Evolutionary conservation across 2,888 invertebrate genomes (phyloP), one percentile per base, ranked within the genome.

Genomic region (Gerris lacustris): DNA sequence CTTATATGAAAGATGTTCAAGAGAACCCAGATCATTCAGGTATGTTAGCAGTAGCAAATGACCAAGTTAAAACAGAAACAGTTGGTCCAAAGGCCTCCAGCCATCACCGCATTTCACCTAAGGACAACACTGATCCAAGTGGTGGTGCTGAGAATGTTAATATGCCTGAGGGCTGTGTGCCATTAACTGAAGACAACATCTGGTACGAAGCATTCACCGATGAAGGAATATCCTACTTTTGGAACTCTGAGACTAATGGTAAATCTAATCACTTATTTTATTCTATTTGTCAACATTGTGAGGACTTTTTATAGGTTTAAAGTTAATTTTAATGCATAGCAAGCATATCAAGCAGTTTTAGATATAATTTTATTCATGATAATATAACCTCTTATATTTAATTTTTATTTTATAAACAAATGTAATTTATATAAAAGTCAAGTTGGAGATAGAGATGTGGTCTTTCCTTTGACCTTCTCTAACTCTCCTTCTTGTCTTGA

Each of bases 211-310:
- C 88, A 0, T 86, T 86, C 75, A 86, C 87, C 73, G 87, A 88
- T 69, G 44, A 67, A 66, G 93, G 92, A 0, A 84, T 87, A 76
- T 85, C 87, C 0, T 95, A 95, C 79, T 96, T 89, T 78, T 94
- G 93, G 92, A 91, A 95, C 80, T 87, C 86, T 2, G 84, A 88
- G 75, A 92, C 92, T 55, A 90, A 90, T 82, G 91, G 91, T 90
- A 80, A 74, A 76, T 69, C 44, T 55, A 70, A 68, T 68, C 62
- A 31, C 31, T 31, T 31, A 31, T 31, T 31, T 31, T 31, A 31
- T 31, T 31, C 31, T 31, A 31, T 31, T 31, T 31, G 31, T 31
- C 31, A 31, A 2, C 31, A 31, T 31, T 31, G 31, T 31, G 31
- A 31, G 31, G 31, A 31, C 31, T 31, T 31, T 31, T 31, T 31